Percentiles rank a stretch among this genome's conserved stretches.
These are phyloP conservation scores for Melopsittacus undulatus DNA, from an alignment of 2,797 vertebrate genomes.

Conservation along the genomic window DNA sequence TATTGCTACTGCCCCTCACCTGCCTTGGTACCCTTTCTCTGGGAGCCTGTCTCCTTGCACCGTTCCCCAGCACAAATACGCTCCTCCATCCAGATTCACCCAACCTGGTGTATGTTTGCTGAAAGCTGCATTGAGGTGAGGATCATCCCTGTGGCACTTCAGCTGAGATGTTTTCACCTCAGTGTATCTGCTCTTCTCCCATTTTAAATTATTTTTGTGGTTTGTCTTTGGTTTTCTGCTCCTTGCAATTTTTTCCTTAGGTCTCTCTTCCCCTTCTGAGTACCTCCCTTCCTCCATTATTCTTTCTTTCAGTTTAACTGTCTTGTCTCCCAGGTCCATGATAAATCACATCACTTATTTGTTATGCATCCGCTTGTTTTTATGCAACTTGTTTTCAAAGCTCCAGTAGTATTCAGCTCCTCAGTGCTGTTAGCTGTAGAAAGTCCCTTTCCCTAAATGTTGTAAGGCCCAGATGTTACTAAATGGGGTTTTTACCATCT, in stretches of 20 bases:
- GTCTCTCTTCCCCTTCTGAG: neutral
- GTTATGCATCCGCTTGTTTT: neutral
- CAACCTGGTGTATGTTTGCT: neutral
- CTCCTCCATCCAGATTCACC: neutral
- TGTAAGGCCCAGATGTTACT: neutral
- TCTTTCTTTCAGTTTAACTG: neutral
- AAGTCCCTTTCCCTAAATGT: neutral
- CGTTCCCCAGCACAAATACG: neutral
- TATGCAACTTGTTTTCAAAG: neutral
- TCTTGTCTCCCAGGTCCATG: neutral
- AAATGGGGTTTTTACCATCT: neutral
- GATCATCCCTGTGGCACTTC: neutral
- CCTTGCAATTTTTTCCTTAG: neutral
- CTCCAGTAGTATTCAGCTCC: neutral
- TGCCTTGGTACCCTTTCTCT: neutral
- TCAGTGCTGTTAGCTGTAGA: neutral
- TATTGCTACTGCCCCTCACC: neutral
- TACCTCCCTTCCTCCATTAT: neutral
- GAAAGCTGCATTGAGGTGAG: neutral
- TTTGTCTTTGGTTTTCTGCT: neutral
- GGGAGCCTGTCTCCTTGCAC: neutral
- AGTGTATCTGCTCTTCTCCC: neutral
- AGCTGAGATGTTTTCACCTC: neutral
- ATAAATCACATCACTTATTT: neutral
- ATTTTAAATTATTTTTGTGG: neutral